Percentiles rank a stretch among this genome's conserved stretches.
These are phyloP conservation scores for Tyrannus savana DNA, from an alignment of 2,113 vertebrate genomes.

Conservation along the genomic window DNA sequence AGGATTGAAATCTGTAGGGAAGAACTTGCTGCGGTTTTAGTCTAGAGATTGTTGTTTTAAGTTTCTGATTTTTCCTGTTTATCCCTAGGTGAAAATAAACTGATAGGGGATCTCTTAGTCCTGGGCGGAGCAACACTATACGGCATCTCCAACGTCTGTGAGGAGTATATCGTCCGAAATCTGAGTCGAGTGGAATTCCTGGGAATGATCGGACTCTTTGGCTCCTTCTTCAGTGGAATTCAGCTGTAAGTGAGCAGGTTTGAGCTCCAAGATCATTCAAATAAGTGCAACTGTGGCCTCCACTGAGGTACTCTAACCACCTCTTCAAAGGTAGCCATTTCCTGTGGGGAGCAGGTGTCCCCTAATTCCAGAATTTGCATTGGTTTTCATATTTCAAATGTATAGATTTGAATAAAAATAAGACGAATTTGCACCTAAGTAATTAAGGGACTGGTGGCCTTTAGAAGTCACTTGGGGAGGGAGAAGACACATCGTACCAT, in stretches of 20 bases:
- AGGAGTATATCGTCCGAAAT: conserved; percentile 95
- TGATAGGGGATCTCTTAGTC: conserved; percentile 92
- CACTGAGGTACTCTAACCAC: not conserved
- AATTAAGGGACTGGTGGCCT: not conserved
- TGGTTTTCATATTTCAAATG: not conserved
- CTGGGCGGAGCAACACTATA: conserved; percentile 90
- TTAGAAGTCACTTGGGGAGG: not conserved
- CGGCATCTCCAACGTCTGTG: conserved; percentile 91
- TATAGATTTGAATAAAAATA: not conserved
- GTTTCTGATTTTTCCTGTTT: conserved; percentile 18
- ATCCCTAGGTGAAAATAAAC: conserved; percentile 87
- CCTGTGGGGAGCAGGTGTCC: not conserved
- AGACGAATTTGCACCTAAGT: not conserved
- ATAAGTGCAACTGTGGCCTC: not conserved
- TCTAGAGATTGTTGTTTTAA: not conserved
- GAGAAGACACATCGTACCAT: not conserved
- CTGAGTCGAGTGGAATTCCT: conserved; percentile 92
- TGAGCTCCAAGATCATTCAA: not conserved
- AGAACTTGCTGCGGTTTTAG: not conserved
- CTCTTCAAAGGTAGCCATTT: not conserved
- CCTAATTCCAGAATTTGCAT: not conserved
- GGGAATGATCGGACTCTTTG: conserved; percentile 96
- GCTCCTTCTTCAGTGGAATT: conserved; percentile 97
- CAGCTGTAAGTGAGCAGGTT: conserved; percentile 87
- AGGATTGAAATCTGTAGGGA: not conserved